These are phyloP conservation scores for Nettapus auritus DNA, from an alignment of 2,113 vertebrate species.

Conservation along the genomic window DNA sequence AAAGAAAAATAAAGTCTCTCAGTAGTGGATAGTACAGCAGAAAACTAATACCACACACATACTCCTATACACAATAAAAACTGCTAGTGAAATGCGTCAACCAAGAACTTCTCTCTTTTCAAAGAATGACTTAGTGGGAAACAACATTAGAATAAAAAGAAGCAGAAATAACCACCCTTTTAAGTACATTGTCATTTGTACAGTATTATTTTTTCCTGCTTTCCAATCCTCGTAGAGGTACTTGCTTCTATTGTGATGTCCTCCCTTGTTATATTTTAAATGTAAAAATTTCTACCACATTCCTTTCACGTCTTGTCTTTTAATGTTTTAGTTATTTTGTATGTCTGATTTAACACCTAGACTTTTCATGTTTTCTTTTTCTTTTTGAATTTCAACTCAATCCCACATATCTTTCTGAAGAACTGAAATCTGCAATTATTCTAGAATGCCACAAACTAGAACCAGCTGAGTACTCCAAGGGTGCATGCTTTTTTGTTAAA, in stretches of 20 bases:
- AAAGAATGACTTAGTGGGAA: background rate
- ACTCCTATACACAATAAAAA: constrained; percentile 61
- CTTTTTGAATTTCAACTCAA: background rate
- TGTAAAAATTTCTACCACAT: background rate
- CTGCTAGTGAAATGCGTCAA: constrained; percentile 56
- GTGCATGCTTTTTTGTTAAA: fast-evolving
- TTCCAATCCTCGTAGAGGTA: background rate
- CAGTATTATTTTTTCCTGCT: background rate
- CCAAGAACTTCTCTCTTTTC: background rate
- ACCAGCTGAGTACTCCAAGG: background rate
- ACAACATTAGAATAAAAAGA: background rate
- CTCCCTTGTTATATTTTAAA: background rate
- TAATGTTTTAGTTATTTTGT: background rate
- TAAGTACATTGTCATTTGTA: background rate
- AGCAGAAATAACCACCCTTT: background rate
- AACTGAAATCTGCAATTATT: background rate
- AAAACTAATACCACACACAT: constrained; percentile 82
- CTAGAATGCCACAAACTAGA: background rate
- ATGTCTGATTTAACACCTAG: background rate
- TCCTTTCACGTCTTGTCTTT: background rate
- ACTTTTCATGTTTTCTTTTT: background rate
- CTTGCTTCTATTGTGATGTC: background rate
- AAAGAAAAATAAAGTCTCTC: constrained; percentile 82
- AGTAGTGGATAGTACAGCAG: constrained; percentile 68
- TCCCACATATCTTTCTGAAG: background rate